Base-by-base conservation (phyloP, 2,888 invertebrate species). In the Drosophila mimica region DNA sequence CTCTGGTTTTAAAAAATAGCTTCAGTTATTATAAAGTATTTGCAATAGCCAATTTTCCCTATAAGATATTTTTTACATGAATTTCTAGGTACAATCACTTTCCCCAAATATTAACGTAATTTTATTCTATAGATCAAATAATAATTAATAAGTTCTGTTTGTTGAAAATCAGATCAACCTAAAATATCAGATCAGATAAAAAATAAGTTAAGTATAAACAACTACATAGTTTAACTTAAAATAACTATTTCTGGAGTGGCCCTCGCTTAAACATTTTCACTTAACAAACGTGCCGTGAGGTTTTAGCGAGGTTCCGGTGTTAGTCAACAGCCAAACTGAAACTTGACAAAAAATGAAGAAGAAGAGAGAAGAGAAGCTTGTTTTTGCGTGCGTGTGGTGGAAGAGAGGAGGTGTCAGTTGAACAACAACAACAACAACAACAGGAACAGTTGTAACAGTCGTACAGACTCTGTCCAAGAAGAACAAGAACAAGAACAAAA, bases 221-320 rank as follows among this genome's bases (percentile, higher is more conserved):
- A 40, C 6, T 1, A 36, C 17, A 17, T 36, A 0, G 7, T 11
- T 5, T 20, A 5, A n/a, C 40, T 17, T 3, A 13, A 6, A n/a
- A 15, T 11, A 36, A 1, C 6, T 20, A 46, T 38, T 67, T 4
- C 0, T 31, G 1, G 2, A 57, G 7, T 40, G 5, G 7, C 62
- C 74, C 78, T 71, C 74, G 64, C 20, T 49, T 4, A 36, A 54
- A 53, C 43, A 40, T 56, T 52, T 46, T 31, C 57, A 77, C 65
- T 78, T 65, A 68, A 51, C 60, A 36, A 31, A 63, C 31, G 64
- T 40, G 48, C 61, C 67, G 57, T 60, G 57, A 74, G 40, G 54
- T 62, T 54, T 60, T 73, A 33, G 59, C 72, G 28, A 48, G 70
- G 82, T 85, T 87, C 85, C 88, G 88, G 83, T 73, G 79, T 81